Evolutionary conservation across 2,888 invertebrate species (phyloP), one percentile per base, ranked within the genome.

Genomic region (Steinernema hermaphroditum): DNA sequence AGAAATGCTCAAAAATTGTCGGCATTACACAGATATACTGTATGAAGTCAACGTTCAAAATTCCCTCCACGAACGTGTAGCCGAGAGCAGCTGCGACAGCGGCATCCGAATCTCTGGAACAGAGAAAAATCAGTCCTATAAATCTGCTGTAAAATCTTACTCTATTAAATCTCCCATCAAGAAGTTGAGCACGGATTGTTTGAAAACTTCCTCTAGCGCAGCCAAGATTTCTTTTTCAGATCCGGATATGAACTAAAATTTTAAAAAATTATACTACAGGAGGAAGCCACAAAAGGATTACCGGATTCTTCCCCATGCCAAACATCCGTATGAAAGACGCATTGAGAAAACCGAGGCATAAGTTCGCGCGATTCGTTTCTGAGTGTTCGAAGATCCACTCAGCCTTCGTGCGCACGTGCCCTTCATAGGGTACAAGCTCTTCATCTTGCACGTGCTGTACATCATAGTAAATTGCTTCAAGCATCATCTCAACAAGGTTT

Each of bases 61-160:
- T 1, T 8, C 29, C 27, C 6, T 62, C 29, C 34, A n/a, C 27
- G 4, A 62, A 32, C 29, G 27, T 9, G 32, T 29, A 14, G 32
- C 32, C 62, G 9, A 62, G 32, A 4, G 62, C 62, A 1, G 62
- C 29, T 8, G 62, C 62, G 12, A 62, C 62, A 4, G 9, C 29
- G 27, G 62, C 32, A 19, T 62, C 62, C 6, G 62, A 62, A 4
- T 62, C 62, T 14, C 62, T 62, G 19, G 19, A 62, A 62, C 29
- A 62, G 16, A 46, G 22, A 4, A 27, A 32, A 14, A 32, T 22
- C 1, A 1, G 27, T 6, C 24, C 27, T 32, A 27, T 8, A 9
- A 62, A 1, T 16, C 2, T 16, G 9, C 14, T 16, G n/a, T n/a
- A n/a, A n/a, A n/a, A n/a, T 9, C 62, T 62, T 8, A 62, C 62